Evolutionary conservation across 1,140 invertebrate species (phyloP), one percentile per base, ranked within the genome.

Genomic region (Trichoplusia ni): DNA sequence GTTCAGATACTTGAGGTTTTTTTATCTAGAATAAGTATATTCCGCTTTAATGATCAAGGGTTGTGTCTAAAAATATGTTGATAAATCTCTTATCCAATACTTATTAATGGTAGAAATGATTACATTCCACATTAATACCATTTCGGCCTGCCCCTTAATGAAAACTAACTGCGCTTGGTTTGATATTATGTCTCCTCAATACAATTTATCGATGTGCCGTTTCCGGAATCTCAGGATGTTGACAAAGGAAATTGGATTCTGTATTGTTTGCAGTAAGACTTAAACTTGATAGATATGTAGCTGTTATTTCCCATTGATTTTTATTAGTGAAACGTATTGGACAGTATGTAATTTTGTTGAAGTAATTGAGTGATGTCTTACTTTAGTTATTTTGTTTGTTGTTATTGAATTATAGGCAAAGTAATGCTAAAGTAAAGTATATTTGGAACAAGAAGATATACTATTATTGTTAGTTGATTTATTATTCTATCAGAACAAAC

Each of bases 91-190:
- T n/a, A n/a, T n/a, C n/a, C n/a, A n/a, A n/a, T n/a, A n/a, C n/a
- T n/a, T n/a, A n/a, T n/a, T n/a, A n/a, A n/a, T n/a, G n/a, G n/a
- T n/a, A n/a, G n/a, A n/a, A n/a, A n/a, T n/a, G 25, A 49, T 49
- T 16, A 27, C 25, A 18, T 29, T n/a, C n/a, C 4, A 8, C 27
- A 49, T 27, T 49, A 25, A 31, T 49, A 31, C 46, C 27, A 49
- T 49, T 49, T 49, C 25, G 13, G 25, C n/a, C n/a, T n/a, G n/a
- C n/a, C n/a, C n/a, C n/a, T n/a, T 49, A 49, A 49, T 49, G 23
- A 25, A 49, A 49, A 49, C 40, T 42, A 42, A 42, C 23, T 31
- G 9, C 25, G 25, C 29, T 49, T 29, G 13, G 46, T 7, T 31
- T 31, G 46, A 49, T 14, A n/a, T 49, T 49, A 14, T 25, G 6